Conservation (phyloP, 2,888 invertebrate species). For the Globia sparganii region DNA sequence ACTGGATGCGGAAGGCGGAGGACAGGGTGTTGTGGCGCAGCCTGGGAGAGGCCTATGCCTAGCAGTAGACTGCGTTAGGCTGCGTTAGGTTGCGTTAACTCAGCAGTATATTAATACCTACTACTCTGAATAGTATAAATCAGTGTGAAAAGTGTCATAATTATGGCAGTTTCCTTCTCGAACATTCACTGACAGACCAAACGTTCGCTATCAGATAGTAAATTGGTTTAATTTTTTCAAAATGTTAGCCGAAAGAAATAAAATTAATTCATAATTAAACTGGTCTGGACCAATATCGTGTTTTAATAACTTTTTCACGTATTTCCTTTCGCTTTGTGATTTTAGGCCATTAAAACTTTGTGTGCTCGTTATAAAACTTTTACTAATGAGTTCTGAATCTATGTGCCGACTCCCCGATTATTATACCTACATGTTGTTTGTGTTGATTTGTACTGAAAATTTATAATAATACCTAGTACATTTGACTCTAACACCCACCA, state of each 20-base stretch:
- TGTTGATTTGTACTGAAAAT: background rate
- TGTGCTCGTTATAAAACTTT: slow-evolving; percentile 50
- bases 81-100: too few species aligned
- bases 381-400: slow-evolving; percentile 19
- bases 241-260: background rate
- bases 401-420: background rate
- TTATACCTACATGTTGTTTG: background rate
- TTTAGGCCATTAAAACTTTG: slow-evolving; percentile 45
- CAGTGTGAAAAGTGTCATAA: too few species aligned
- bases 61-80: too few species aligned
- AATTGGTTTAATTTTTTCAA: background rate
- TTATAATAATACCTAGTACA: background rate
- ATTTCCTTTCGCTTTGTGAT: slow-evolving; percentile 9
- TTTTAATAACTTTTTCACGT: slow-evolving; percentile 9
- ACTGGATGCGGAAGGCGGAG: too few species aligned
- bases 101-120: too few species aligned
- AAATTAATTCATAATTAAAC: background rate
- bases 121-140: too few species aligned
- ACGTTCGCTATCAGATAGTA: background rate
- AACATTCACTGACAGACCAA: background rate
- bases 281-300: background rate
- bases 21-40: too few species aligned
- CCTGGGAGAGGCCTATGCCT: too few species aligned
- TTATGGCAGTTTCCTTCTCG: background rate
- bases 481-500: background rate